These are phyloP conservation scores for Anastrepha obliqua DNA, from an alignment of 1,140 invertebrate species.

Conservation along the genomic window DNA sequence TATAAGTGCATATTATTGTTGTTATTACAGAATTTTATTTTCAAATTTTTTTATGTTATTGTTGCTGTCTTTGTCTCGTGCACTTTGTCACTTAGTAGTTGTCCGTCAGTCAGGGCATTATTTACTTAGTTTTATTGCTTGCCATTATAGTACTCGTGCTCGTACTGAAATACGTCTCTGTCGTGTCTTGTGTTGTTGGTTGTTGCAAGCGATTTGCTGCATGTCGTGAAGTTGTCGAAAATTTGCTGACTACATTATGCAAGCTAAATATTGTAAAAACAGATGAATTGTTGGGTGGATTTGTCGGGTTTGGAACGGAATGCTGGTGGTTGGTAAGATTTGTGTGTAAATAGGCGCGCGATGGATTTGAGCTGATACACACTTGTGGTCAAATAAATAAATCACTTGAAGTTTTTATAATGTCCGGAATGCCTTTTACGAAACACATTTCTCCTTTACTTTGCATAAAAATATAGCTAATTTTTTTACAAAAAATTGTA, in stretches of 20 bases:
- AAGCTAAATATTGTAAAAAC: constrained; percentile 28
- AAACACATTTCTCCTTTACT: too few species aligned
- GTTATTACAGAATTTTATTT: background rate
- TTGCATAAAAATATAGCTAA: too few species aligned
- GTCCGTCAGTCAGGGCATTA: constrained; percentile 57
- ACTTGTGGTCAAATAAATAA: too few species aligned
- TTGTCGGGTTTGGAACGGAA: background rate
- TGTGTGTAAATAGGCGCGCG: too few species aligned
- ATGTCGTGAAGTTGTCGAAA: constrained; percentile 53
- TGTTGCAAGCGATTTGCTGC: constrained; percentile 46
- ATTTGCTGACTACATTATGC: constrained; percentile 35
- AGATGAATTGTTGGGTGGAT: constrained; percentile 23
- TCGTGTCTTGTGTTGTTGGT: constrained; percentile 23
- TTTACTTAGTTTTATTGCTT: constrained; percentile 61
- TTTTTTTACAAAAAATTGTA: too few species aligned
- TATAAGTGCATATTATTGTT: background rate
- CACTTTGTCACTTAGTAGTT: constrained; percentile 61
- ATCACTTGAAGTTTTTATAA: too few species aligned
- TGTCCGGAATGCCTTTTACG: too few species aligned
- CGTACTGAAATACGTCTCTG: background rate
- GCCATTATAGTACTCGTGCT: background rate
- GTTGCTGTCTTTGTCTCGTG: constrained; percentile 58
- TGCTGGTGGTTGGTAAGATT: too few species aligned
- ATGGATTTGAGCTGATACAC: too few species aligned
- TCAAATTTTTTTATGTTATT: constrained; percentile 16